Conservation (phyloP, 2,113 vertebrate species). For the Perca fluviatilis region DNA sequence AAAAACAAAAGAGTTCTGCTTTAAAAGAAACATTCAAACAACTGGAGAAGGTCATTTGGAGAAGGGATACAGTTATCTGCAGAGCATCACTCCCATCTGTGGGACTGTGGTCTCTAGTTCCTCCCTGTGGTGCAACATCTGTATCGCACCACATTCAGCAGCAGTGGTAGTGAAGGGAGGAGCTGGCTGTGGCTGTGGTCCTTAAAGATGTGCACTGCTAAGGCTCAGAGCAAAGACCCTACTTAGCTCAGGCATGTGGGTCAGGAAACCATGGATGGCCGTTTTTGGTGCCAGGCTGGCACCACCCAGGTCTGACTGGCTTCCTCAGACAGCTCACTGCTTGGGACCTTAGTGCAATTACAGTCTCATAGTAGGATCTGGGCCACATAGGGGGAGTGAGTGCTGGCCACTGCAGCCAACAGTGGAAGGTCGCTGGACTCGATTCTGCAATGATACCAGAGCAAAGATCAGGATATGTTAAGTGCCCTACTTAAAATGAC, state of each 20-base stretch:
- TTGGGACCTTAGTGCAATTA: constrained; percentile 50
- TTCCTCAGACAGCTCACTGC: not conserved
- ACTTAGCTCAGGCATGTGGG: not conserved
- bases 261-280: constrained; percentile 27
- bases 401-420: constrained; percentile 96
- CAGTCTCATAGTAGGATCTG: constrained; percentile 94
- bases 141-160: constrained; percentile 53
- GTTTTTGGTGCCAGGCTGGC: not conserved
- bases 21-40: constrained; percentile 72
- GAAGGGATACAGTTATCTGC: constrained; percentile 22
- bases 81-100: constrained; percentile 22
- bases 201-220: constrained; percentile 17
- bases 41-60: constrained; percentile 47
- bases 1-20: constrained; percentile 54
- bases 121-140: constrained; percentile 63
- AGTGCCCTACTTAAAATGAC: not conserved
- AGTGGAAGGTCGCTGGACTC: constrained; percentile 98
- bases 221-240: constrained; percentile 10
- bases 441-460: constrained; percentile 86
- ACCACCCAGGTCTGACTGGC: constrained; percentile 13
- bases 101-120: constrained; percentile 50
- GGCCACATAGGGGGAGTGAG: constrained; percentile 97
- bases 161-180: constrained; percentile 8
- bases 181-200: constrained; percentile 17
- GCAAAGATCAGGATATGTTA: not conserved